Percentiles rank a stretch among this genome's conserved stretches.
These are phyloP conservation scores for Periophthalmodon schlosseri DNA, from an alignment of 2,113 vertebrate genomes.

Conservation along the genomic window DNA sequence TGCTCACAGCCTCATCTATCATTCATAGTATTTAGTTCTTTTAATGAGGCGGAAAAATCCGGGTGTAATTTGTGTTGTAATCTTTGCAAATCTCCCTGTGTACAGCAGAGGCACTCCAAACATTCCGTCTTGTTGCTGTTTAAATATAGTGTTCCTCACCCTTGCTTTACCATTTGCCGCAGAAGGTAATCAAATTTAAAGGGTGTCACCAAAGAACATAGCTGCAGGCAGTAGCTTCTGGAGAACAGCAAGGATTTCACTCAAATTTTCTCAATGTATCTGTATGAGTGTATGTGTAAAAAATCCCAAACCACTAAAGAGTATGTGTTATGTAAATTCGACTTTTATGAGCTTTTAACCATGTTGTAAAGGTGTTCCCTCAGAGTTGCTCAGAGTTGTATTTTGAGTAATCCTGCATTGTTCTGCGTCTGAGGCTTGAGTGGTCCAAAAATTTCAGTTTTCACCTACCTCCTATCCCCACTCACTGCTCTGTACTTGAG, in stretches of 20 bases:
- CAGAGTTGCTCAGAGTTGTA: too few relatives aligned
- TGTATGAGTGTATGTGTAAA: too few relatives aligned
- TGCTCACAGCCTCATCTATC: slow-evolving; percentile 14
- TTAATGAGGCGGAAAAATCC: slow-evolving; percentile 1
- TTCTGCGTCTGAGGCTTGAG: too few relatives aligned
- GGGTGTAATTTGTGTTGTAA: not conserved
- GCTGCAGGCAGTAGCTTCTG: slow-evolving; percentile 20
- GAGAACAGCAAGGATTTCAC: slow-evolving; percentile 12
- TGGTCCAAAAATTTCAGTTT: too few relatives aligned
- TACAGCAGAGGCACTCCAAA: slow-evolving; percentile 4
- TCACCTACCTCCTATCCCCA: too few relatives aligned
- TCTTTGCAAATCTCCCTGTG: not conserved
- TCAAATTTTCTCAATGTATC: not conserved
- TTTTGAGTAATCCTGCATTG: too few relatives aligned
- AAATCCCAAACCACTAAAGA: too few relatives aligned
- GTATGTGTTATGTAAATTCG: too few relatives aligned
- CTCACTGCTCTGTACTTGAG: too few relatives aligned
- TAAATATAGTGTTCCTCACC: slow-evolving; percentile 43
- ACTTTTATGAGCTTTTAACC: too few relatives aligned
- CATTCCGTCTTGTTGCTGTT: slow-evolving; percentile 18
- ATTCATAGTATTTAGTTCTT: not conserved
- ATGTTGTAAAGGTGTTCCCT: too few relatives aligned
- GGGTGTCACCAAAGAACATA: slow-evolving; percentile 12
- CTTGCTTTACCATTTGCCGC: slow-evolving; percentile 41
- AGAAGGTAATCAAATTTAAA: slow-evolving; percentile 54